Conservation (phyloP, 53 echinoderm and acorn worm genomes). For the Luidia sarsii region DNA sequence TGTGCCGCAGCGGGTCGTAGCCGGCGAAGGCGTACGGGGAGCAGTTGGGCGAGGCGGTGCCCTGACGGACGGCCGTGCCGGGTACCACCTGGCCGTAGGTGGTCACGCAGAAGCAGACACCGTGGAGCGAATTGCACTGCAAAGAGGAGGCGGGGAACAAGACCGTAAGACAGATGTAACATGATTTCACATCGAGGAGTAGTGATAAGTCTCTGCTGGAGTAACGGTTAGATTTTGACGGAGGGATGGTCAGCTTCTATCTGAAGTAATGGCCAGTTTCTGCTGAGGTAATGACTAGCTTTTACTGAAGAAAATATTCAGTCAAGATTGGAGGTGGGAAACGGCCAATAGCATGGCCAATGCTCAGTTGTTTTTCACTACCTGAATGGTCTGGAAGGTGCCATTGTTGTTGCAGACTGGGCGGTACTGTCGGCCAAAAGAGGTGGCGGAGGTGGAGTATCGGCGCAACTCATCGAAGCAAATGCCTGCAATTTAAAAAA, state of each 20-base stretch:
- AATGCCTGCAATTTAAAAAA: constrained; percentile 1
- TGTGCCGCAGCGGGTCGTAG: not conserved
- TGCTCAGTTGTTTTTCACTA: too few relatives aligned
- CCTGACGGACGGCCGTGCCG: constrained; percentile 28
- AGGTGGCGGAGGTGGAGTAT: constrained; percentile 28
- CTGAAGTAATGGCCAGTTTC: too few relatives aligned
- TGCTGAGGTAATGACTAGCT: too few relatives aligned
- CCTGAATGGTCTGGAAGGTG: constrained; percentile 50
- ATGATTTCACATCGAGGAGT: too few relatives aligned
- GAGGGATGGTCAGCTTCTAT: too few relatives aligned
- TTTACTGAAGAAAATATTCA: too few relatives aligned
- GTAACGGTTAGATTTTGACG: too few relatives aligned
- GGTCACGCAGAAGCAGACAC: constrained; percentile 66
- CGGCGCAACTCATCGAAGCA: constrained; percentile 55
- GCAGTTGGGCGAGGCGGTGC: constrained; percentile 45
- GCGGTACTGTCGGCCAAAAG: constrained; percentile 43
- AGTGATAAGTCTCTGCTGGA: too few relatives aligned
- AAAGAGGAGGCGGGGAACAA: too few relatives aligned
- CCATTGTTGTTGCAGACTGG: constrained; percentile 58
- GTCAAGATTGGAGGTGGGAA: too few relatives aligned
- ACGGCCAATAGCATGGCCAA: too few relatives aligned
- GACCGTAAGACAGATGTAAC: too few relatives aligned
- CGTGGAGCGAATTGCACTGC: constrained; percentile 51
- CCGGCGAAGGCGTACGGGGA: constrained; percentile 29
- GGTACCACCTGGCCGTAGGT: constrained; percentile 37